Evolutionary conservation across 2,113 vertebrate genomes (phyloP), one percentile per base, ranked within the genome.

Genomic region (Heteronetta atricapilla): DNA sequence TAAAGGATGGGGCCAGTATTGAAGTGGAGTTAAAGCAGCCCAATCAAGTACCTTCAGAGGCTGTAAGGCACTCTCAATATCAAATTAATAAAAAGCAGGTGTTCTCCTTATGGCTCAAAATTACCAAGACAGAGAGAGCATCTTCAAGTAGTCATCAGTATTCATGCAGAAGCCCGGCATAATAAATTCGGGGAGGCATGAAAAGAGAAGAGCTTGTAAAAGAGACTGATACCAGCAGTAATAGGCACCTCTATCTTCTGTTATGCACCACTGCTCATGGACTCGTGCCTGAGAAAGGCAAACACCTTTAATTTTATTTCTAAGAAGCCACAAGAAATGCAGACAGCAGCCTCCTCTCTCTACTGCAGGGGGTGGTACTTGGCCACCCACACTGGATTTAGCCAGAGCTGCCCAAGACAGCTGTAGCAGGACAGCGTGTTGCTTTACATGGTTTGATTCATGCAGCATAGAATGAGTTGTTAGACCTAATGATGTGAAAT

Each of bases 101-200:
- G 38, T 17, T 94, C 10, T 66, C 63, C 77, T 79, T 16, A 18
- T 12, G 46, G 53, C 82, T 58, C 33, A 59, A 55, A 66, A 86
- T 8, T 67, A 67, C 56, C 48, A 18, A 55, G 56, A 40, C 16
- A 91, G 50, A 81, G 40, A 83, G 66, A 46, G 6, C 9, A 72
- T 46, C 75, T 84, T 88, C 44, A 85, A 73, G 68, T 5, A 79
- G 31, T 42, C 73, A 92, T 92, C 72, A 89, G 85, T 81, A 95
- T 90, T 87, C 93, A 95, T 44, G 69, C 8, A 91, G 60, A 86
- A 76, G 29, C 44, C 67, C 53, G 66, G 63, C 50, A 70, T 3
- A 8, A 62, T 46, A 67, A 42, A 76, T 59, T 10, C 64, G 50
- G 21, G 75, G 25, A 84, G 36, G 42, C n/a, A 68, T 36, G 67